phyloP scores from a whole-genome alignment of 2,888 invertebrate genomes.

The Chalcis sispes region DNA sequence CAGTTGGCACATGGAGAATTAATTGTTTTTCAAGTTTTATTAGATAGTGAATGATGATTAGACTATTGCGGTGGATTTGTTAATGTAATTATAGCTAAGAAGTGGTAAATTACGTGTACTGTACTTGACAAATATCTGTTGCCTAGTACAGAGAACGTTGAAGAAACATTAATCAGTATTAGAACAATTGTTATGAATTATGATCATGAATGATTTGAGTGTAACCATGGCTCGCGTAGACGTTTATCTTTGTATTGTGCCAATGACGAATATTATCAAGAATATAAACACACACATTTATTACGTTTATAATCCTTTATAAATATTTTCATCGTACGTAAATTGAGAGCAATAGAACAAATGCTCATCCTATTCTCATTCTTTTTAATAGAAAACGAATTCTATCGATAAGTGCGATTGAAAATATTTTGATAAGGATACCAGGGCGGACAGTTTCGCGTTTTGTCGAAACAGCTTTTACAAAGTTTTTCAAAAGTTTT shows the following conservation, averaged over 20 bases:
- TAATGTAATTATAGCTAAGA: conserved; percentile 52
- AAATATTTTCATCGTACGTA: conserved; percentile 49
- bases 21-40: conserved; percentile 50
- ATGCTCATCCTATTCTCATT: conserved; percentile 46
- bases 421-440: conserved; percentile 43
- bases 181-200: conserved; percentile 55
- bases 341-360: conserved; percentile 19
- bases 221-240: conserved; percentile 51
- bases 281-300: conserved; percentile 51
- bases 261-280: conserved; percentile 53
- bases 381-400: conserved; percentile 39
- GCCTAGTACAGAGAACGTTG: conserved; percentile 55
- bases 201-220: conserved; percentile 51
- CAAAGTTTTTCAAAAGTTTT: conserved; percentile 45
- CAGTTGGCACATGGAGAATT: conserved; percentile 40
- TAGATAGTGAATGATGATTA: conserved; percentile 51
- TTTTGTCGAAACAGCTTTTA: conserved; percentile 52
- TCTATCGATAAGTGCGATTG: conserved; percentile 39
- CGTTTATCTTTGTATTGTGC: conserved; percentile 57
- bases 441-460: conserved; percentile 54
- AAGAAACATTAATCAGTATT: conserved; percentile 56
- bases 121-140: conserved; percentile 53
- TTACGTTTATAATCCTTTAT: conserved; percentile 48
- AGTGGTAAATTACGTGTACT: conserved; percentile 54
- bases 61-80: conserved; percentile 55